Percentiles rank a stretch among this genome's conserved stretches.
phyloP scores from a whole-genome alignment of 2,797 vertebrate genomes.

The Graptemys geographica region DNA sequence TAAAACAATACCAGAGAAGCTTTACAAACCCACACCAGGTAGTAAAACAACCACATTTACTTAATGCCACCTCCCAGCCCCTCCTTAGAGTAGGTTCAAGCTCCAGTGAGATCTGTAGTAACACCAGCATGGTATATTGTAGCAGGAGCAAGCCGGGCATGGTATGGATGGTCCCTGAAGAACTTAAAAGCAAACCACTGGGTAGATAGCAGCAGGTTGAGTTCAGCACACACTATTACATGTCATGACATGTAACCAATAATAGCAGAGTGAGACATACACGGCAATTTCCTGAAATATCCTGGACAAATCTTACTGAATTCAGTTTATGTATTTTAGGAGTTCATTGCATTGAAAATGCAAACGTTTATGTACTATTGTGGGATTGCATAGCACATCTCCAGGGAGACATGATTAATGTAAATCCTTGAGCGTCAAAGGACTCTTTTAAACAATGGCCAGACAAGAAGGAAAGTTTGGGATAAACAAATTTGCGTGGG shows the following conservation, averaged over 20 bases:
- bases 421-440: not conserved
- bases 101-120: not conserved
- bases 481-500: not conserved
- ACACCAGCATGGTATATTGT: not conserved
- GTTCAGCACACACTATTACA: not conserved
- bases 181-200: not conserved
- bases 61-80: not conserved
- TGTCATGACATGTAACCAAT: not conserved
- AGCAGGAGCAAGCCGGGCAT: fast-evolving
- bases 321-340: not conserved
- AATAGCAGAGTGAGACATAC: not conserved
- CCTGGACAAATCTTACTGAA: not conserved
- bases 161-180: not conserved
- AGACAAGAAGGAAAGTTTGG: not conserved
- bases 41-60: not conserved
- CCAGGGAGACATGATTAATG: not conserved
- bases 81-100: not conserved
- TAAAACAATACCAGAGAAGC: not conserved
- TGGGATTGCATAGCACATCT: no score
- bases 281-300: not conserved
- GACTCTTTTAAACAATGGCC: no score
- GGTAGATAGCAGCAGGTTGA: fast-evolving
- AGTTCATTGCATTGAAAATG: no score
- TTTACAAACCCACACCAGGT: not conserved
- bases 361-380: no score